These are phyloP conservation scores for Camponotus vicinus DNA, from an alignment of 1,140 invertebrate species.

Conservation along the genomic window DNA sequence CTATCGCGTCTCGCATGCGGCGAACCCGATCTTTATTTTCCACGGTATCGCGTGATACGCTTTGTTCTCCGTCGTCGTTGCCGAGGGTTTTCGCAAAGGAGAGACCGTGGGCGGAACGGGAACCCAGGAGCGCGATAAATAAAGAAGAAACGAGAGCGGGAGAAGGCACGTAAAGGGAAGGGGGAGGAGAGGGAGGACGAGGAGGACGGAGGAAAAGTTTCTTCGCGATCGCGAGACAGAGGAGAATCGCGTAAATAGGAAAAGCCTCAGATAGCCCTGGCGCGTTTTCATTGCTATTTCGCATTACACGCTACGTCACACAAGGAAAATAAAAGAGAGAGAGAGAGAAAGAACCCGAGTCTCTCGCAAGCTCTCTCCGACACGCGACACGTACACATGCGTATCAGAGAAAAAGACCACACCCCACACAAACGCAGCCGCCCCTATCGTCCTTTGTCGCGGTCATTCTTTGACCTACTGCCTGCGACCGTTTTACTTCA, in stretches of 20 bases:
- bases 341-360: not conserved
- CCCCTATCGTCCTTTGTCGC: not conserved
- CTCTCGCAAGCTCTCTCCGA: not conserved
- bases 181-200: not conserved
- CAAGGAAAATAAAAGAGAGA: too few relatives aligned
- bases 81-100: constrained; percentile 11
- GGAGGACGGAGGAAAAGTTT: not conserved
- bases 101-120: constrained; percentile 29
- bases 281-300: constrained; percentile 46
- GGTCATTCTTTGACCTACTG: not conserved
- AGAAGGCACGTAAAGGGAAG: not conserved
- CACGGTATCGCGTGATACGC: constrained; percentile 59
- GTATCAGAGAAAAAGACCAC: not conserved
- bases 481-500: not conserved
- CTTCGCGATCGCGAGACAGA: constrained; percentile 7
- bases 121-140: constrained; percentile 15
- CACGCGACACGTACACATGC: not conserved
- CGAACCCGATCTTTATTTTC: constrained; percentile 59
- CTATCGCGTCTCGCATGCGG: constrained; percentile 54
- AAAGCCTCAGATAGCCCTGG: not conserved
- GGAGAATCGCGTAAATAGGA: constrained; percentile 23
- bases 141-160: constrained; percentile 22
- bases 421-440: not conserved
- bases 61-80: constrained; percentile 41
- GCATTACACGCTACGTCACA: constrained; percentile 45